Conservation (phyloP, 2,888 invertebrate genomes). For the Eubasilissa splendida region DNA sequence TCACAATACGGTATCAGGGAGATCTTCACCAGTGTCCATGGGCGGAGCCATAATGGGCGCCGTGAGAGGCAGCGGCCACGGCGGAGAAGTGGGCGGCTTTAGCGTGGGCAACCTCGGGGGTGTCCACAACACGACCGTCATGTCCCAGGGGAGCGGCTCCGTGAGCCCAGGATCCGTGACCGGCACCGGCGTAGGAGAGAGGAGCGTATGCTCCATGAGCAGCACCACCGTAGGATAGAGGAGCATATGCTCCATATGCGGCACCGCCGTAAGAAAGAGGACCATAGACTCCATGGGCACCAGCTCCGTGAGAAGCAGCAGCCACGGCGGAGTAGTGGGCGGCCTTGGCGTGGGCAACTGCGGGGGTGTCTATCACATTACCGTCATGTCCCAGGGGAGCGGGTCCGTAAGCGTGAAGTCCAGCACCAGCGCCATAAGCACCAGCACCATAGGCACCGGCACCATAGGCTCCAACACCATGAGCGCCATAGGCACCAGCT, state of each 20-base stretch:
- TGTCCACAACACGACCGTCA: constrained; percentile 74
- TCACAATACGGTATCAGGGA: too few relatives aligned
- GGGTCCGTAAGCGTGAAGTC: constrained; percentile 14
- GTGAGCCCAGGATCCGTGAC: too few relatives aligned
- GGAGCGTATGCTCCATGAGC: constrained; percentile 12
- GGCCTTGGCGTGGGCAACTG: constrained; percentile 55
- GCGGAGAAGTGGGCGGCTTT: constrained; percentile 75
- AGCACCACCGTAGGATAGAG: not conserved
- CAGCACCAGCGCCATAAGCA: not conserved
- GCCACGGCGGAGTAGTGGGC: constrained; percentile 54
- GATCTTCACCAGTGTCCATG: constrained; percentile 12
- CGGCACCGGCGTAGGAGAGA: constrained; percentile 26
- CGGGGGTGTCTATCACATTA: constrained; percentile 54
- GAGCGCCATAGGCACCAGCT: constrained; percentile 7
- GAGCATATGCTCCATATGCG: constrained; percentile 13
- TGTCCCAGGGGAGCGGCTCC: constrained; percentile 65
- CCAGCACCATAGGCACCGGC: not conserved
- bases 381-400: constrained; percentile 39
- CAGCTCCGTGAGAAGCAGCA: constrained; percentile 1
- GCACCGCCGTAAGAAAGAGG: not conserved
- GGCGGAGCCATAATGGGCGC: constrained; percentile 8
- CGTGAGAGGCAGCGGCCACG: constrained; percentile 62
- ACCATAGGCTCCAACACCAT: constrained; percentile 6
- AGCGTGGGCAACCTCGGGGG: constrained; percentile 76
- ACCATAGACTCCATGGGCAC: constrained; percentile 9